These are phyloP conservation scores for Megaceryle alcyon DNA, from an alignment of 2,797 vertebrate species.

Conservation along the genomic window DNA sequence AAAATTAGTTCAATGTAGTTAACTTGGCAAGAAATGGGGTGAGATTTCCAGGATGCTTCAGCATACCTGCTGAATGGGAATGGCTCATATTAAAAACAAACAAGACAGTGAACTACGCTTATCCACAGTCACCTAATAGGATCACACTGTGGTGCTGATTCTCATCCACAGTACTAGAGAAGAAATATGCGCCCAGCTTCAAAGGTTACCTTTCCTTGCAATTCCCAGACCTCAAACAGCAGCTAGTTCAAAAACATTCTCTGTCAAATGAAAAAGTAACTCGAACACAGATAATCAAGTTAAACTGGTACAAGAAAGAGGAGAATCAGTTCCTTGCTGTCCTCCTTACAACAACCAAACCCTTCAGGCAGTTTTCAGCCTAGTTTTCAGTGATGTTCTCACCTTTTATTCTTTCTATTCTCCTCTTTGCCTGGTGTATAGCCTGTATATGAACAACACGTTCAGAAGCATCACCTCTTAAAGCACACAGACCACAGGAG, in stretches of 20 bases:
- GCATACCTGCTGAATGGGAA: not conserved
- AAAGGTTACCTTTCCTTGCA: not conserved
- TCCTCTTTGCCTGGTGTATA: not conserved
- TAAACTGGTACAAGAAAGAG: not conserved
- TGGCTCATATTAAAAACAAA: not conserved
- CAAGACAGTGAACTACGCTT: not conserved
- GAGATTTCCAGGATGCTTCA: not conserved
- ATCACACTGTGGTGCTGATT: not conserved
- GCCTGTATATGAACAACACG: not conserved
- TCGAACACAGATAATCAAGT: not conserved
- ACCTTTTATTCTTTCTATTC: constrained; percentile 27
- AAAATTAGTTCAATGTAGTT: not conserved
- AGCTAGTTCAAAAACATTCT: not conserved
- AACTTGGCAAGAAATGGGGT: not conserved
- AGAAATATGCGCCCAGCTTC: not conserved
- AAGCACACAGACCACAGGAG: not conserved
- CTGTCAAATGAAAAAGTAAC: not conserved
- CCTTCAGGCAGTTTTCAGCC: constrained; percentile 6
- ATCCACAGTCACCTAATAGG: not conserved
- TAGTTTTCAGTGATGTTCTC: not conserved
- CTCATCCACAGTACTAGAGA: not conserved
- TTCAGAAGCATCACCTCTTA: not conserved
- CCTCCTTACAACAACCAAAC: not conserved
- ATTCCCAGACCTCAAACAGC: not conserved
- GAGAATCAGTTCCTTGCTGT: not conserved